Evolutionary conservation across 1,140 invertebrate species (phyloP), one percentile per base, ranked within the genome.

Genomic region (Pseudomyrmex flavicornis): DNA sequence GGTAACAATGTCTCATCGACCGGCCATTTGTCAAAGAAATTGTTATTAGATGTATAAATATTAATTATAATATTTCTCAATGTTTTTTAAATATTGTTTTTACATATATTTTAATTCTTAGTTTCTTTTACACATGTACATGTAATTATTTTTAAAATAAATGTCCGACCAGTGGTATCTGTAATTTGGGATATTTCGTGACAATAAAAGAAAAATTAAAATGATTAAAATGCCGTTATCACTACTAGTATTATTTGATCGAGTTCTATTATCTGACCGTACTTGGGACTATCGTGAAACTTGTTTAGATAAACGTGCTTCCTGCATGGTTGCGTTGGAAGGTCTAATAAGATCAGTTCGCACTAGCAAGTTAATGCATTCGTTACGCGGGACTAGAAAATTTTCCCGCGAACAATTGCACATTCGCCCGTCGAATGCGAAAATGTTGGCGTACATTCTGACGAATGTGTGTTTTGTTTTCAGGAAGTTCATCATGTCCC

Each of bases 401-500:
- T 1, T 35, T 1, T 5, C 2, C 3, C 35, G 4, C 10, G 46
- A 17, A 13, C 4, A 15, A 76, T 63, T 17, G 8, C 13, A 48
- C 4, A 65, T 12, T 13, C 26, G 46, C 15, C 17, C 17, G 4
- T 17, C 8, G n/a, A 7, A 26, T 59, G 2, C 8, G 35, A 54
- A 44, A 15, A 68, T 77, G 62, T 66, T 66, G 22, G 13, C 26
- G 12, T 63, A 65, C n/a, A 13, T 76, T 17, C n/a, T 76, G 22
- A 76, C 48, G 22, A 66, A 3, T 10, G 17, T 68, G 2, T 68
- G 13, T 77, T 88, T 48, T 52, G 50, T 68, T 87, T 90, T 85
- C 59, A 88, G 89, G 66, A 66, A 22, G 17, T 35, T 83, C 75
- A 90, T 76, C 22, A 95, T 95, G 95, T 94, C 94, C 72, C 94